Percentiles rank a stretch among this genome's conserved stretches.
phyloP scores from a whole-genome alignment of 2,888 invertebrate species.

The Copidosoma aretas region DNA sequence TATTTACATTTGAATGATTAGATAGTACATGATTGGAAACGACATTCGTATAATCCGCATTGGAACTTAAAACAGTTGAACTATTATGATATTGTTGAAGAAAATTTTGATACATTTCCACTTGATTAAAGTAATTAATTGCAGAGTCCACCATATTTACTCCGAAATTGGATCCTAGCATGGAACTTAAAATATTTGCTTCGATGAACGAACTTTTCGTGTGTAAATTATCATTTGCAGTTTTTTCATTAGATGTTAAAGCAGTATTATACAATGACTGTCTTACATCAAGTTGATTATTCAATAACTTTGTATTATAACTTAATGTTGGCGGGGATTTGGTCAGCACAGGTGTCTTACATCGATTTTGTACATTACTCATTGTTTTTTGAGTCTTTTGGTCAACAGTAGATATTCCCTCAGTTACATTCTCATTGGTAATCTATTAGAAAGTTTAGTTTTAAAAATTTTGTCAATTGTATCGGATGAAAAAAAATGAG shows the following conservation, averaged over 20 bases:
- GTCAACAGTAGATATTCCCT: background rate
- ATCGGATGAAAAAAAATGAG: no score
- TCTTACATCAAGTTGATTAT: no score
- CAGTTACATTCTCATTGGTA: background rate
- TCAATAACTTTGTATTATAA: no score
- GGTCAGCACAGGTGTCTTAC: no score
- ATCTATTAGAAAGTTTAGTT: background rate
- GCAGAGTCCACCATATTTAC: background rate
- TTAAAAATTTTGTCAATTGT: no score
- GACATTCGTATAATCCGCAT: background rate
- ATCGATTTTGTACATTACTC: no score
- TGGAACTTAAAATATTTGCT: background rate
- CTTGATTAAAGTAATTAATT: background rate
- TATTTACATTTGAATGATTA: slow-evolving; percentile 50
- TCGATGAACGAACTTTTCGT: no score
- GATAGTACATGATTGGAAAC: slow-evolving; percentile 32
- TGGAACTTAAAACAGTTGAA: background rate
- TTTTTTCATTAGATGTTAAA: no score
- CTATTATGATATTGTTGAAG: background rate
- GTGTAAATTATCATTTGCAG: no score
- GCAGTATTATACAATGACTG: no score
- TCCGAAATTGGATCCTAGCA: background rate
- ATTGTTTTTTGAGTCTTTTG: background rate
- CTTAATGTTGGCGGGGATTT: no score
- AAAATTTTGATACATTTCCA: no score